phyloP scores from a whole-genome alignment of 2,888 invertebrate species.

The Orthosia gracilis region DNA sequence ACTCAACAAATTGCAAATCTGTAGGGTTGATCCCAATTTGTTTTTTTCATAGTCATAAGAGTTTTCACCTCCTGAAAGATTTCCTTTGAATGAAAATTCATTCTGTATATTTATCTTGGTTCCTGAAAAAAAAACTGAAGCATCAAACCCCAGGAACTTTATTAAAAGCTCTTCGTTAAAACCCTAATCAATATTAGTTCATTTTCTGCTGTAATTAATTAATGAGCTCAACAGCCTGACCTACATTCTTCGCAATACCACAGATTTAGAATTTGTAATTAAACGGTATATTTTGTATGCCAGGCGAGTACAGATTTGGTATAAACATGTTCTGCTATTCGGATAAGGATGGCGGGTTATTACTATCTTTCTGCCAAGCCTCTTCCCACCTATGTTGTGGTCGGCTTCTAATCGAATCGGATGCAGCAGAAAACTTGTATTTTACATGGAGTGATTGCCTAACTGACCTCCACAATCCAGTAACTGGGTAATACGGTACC shows the following conservation, averaged over 20 bases:
- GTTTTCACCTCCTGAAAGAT: background rate
- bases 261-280: conserved; percentile 45
- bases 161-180: background rate
- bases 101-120: background rate
- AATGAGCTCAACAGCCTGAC: conserved; percentile 33
- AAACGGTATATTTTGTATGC: conserved; percentile 23
- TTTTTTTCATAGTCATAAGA: too few species aligned
- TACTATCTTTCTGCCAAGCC: too few species aligned
- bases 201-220: conserved; percentile 45
- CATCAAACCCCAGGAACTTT: background rate
- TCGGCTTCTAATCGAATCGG: too few species aligned
- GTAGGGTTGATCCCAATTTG: too few species aligned
- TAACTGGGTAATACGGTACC: too few species aligned
- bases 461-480: too few species aligned
- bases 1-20: too few species aligned
- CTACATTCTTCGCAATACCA: conserved; percentile 32
- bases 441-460: too few species aligned
- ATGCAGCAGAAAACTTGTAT: too few species aligned
- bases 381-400: too few species aligned
- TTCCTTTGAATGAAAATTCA: background rate
- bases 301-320: background rate
- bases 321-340: background rate
- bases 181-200: conserved; percentile 19
- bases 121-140: background rate
- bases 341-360: background rate